phyloP scores from a whole-genome alignment of 2,888 invertebrate genomes.

The Tinea semifulvella region DNA sequence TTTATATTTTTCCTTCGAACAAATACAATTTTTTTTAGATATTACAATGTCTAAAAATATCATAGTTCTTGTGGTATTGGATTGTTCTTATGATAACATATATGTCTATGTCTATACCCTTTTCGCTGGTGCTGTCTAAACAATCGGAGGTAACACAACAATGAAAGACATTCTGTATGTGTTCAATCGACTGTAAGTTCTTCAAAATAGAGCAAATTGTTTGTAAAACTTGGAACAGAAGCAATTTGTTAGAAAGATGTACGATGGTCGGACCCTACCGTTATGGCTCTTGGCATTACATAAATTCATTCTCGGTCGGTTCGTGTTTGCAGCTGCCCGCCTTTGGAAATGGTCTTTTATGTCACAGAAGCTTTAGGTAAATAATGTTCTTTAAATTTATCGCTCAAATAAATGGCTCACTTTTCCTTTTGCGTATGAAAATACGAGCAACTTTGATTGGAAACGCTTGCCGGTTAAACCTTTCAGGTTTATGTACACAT shows the following conservation, averaged over 20 bases:
- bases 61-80: too few relatives aligned
- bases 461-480: slow-evolving; percentile 10
- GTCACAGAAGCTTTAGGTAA: slow-evolving; percentile 61
- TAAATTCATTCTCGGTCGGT: slow-evolving; percentile 56
- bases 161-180: slow-evolving; percentile 10
- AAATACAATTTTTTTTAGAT: too few relatives aligned
- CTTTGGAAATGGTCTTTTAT: slow-evolving; percentile 58
- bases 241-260: slow-evolving; percentile 16
- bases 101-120: too few relatives aligned
- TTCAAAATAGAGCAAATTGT: slow-evolving; percentile 17
- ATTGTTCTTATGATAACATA: too few relatives aligned
- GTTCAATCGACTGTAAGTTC: slow-evolving; percentile 13
- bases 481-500: not conserved
- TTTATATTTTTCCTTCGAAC: too few relatives aligned
- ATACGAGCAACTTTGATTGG: slow-evolving; percentile 57
- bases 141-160: slow-evolving; percentile 8
- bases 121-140: slow-evolving; percentile 1
- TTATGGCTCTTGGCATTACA: slow-evolving; percentile 29
- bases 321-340: slow-evolving; percentile 40
- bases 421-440: slow-evolving; percentile 59
- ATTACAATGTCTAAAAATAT: too few relatives aligned
- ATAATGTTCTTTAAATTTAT: slow-evolving; percentile 64
- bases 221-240: slow-evolving; percentile 16
- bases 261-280: slow-evolving; percentile 13
- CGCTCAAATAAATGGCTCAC: slow-evolving; percentile 54